Conservation (phyloP, 35 echinoderm and acorn worm genomes). For the Heliocidaris erythrogramma region DNA sequence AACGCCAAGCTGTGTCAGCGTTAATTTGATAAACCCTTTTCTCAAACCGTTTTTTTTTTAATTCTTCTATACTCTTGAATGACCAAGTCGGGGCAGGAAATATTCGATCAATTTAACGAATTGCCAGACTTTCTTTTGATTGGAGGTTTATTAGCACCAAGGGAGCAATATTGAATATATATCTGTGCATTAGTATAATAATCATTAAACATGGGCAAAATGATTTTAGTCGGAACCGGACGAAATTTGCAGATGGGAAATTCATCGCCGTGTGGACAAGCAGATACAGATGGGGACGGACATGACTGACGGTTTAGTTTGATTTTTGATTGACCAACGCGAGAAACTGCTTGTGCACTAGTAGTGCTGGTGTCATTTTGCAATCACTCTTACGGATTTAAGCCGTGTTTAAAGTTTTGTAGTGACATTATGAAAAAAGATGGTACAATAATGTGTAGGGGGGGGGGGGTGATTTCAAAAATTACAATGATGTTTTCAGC, state of each 20-base stretch:
- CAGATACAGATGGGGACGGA: background rate
- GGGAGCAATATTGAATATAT: constrained; percentile 4
- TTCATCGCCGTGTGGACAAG: background rate
- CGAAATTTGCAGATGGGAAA: background rate
- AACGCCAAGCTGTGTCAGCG: background rate
- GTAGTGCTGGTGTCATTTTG: background rate
- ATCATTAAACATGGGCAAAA: background rate
- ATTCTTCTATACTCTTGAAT: background rate
- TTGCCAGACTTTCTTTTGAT: background rate
- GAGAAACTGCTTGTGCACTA: background rate
- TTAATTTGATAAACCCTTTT: constrained; percentile 8
- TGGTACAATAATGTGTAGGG: too few species aligned
- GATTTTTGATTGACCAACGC: background rate
- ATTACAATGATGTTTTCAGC: too few species aligned
- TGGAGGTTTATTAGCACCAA: background rate
- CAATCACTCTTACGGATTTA: too few species aligned
- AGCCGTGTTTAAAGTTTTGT: too few species aligned
- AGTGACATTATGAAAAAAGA: too few species aligned
- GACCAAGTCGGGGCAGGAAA: constrained; percentile 7
- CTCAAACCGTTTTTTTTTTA: background rate
- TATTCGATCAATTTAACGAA: background rate
- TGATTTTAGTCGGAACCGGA: background rate
- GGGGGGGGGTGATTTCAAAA: too few species aligned
- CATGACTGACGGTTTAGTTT: background rate
- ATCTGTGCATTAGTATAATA: background rate